A percentile compares a stretch with the other conserved stretches of the same genome.
These are phyloP conservation scores for Pseudochirops cupreus DNA, from an alignment of 2,797 vertebrate genomes.

Conservation along the genomic window DNA sequence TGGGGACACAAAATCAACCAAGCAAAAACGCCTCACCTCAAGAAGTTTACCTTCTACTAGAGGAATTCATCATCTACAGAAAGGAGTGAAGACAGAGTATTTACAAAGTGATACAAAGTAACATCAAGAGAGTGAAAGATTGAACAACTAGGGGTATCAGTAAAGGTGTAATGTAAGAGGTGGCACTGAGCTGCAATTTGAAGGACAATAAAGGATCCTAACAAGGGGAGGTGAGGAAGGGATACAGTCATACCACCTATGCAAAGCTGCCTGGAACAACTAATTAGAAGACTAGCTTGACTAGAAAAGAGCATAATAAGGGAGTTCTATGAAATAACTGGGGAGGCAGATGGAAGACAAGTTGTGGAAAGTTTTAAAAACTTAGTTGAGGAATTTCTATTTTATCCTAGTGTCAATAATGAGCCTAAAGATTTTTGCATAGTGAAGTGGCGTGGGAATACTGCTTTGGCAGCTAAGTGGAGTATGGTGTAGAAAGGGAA, in stretches of 20 bases:
- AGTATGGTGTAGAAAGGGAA: not conserved
- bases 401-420: not conserved
- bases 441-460: not conserved
- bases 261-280: not conserved
- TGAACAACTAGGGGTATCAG: not conserved
- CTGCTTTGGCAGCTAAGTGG: not conserved
- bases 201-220: not conserved
- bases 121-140: not conserved
- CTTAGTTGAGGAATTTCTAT: not conserved
- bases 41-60: not conserved
- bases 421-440: not conserved
- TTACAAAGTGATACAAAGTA: not conserved
- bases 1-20: not conserved
- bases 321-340: not conserved
- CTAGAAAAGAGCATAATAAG: not conserved
- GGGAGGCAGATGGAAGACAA: not conserved
- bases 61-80: not conserved
- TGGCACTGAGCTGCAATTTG: not conserved
- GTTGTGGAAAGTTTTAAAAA: not conserved
- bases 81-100: not conserved
- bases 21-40: not conserved
- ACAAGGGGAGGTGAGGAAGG: not conserved
- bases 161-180: not conserved
- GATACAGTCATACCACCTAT: not conserved
- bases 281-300: not conserved